phyloP scores from a whole-genome alignment of 2,888 invertebrate species.

The Andrena minutula region DNA sequence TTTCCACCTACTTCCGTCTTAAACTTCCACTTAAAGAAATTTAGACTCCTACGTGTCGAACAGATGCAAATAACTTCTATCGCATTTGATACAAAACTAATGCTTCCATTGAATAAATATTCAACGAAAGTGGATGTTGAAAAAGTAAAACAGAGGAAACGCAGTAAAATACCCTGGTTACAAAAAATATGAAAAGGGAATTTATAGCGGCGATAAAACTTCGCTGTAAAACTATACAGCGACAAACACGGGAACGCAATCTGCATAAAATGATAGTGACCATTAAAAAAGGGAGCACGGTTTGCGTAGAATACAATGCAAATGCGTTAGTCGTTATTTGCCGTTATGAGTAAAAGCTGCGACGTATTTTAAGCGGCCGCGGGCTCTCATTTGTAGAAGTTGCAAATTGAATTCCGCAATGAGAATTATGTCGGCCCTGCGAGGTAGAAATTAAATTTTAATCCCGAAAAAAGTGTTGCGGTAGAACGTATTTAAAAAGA shows the following conservation, averaged over 20 bases:
- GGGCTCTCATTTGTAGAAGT: slow-evolving; percentile 6
- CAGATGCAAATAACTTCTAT: too few species aligned
- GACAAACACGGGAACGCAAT: slow-evolving; percentile 31
- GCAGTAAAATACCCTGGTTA: neutral
- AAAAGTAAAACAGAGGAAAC: neutral
- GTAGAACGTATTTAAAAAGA: slow-evolving; percentile 20
- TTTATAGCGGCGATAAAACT: neutral
- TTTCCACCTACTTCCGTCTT: too few species aligned
- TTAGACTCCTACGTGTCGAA: too few species aligned
- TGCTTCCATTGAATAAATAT: neutral
- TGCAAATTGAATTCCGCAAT: slow-evolving; percentile 36
- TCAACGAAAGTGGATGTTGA: neutral
- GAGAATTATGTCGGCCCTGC: neutral
- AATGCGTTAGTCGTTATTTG: slow-evolving; percentile 12
- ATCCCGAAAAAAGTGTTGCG: neutral
- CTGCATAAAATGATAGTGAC: slow-evolving; percentile 41
- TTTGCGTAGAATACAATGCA: neutral
- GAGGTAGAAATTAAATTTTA: slow-evolving; percentile 16
- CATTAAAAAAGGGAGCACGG: slow-evolving; percentile 26
- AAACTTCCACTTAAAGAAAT: too few species aligned
- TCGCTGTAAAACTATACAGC: neutral
- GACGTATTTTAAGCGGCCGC: neutral
- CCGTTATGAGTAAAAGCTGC: slow-evolving; percentile 12
- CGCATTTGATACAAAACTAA: neutral
- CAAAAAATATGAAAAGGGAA: neutral